Base-by-base conservation (phyloP, 1,140 invertebrate species). In the Triops longicaudatus region DNA sequence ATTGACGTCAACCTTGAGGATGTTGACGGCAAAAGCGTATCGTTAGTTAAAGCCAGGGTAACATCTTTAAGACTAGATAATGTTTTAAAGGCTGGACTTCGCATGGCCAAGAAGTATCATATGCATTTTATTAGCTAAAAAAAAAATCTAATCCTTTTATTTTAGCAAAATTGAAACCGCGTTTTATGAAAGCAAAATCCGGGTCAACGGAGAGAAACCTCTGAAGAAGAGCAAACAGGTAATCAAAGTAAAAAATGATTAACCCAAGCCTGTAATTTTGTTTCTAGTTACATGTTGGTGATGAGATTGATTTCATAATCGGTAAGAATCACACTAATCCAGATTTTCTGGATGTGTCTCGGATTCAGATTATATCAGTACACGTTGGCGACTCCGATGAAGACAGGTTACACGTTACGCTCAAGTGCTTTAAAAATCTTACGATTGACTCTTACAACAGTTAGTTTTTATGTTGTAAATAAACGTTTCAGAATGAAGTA, bases 251-350 rank as follows among this genome's bases (percentile, higher is more conserved):
- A 37, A 63, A 22, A 22, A 28, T 37, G 28, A 14, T 27, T 79
- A 73, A n/a, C n/a, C n/a, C n/a, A 73, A 41, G 73, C 50, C 50
- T 72, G 77, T 37, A 78, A 76, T n/a, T 42, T 41, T 75, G 5
- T 77, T 82, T 82, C 74, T 79, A 88, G 88, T 81, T 87, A 2
- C 79, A 82, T 41, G 72, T 86, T 79, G 88, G 87, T 26, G 89
- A 91, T 85, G 89, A 90, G 86, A 83, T 91, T 77, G 90, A 91
- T 84, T 78, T 90, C 0, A 85, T 91, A 76, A 86, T 86, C 81
- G 85, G 86, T 75, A 79, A 83, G 12, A 89, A 87, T 83, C 80
- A 84, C 6, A 84, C 86, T 31, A 91, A 91, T 83, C 83, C 87
- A 5, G 82, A 87, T 14, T 87, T 89, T 79, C 81, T 91, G 6